Evolutionary conservation across 2,888 invertebrate genomes (phyloP).

Genomic region (Pyrgus malvae): DNA sequence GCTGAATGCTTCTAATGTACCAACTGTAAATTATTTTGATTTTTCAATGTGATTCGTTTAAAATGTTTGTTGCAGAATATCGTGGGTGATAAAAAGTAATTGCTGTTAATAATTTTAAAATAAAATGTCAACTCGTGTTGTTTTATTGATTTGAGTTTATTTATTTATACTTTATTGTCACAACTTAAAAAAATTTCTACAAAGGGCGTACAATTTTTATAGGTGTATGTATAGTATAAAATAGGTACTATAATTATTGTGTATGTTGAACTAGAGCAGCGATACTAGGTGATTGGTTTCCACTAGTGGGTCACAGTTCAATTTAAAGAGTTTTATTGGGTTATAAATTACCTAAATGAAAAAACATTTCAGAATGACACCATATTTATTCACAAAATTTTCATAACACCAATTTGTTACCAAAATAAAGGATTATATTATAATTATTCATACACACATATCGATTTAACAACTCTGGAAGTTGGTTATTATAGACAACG

Average conservation of each 20-base stretch:
- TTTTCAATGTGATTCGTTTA: not conserved
- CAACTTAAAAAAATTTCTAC: too few species aligned
- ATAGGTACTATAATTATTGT: too few species aligned
- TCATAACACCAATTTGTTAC: constrained; percentile 80
- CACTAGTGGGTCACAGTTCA: too few species aligned
- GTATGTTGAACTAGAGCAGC: too few species aligned
- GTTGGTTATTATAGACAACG: constrained; percentile 58
- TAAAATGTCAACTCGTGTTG: too few species aligned
- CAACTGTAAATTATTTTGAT: not conserved
- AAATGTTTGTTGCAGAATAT: constrained; percentile 64
- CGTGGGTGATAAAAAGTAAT: constrained; percentile 54
- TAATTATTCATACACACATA: constrained; percentile 76
- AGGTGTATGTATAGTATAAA: too few species aligned
- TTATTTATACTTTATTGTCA: too few species aligned
- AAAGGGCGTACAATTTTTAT: too few species aligned
- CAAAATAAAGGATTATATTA: constrained; percentile 78
- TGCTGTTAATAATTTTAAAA: not conserved
- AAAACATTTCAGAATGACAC: constrained; percentile 65
- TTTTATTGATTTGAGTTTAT: not conserved
- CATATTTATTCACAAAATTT: constrained; percentile 79
- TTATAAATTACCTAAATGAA: too few species aligned
- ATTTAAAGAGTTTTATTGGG: too few species aligned
- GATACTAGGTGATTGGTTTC: too few species aligned
- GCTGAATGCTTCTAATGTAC: not conserved
- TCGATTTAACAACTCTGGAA: constrained; percentile 67